A percentile compares a stretch with the other conserved stretches of the same genome.
These are phyloP conservation scores for Amphipoea lucens DNA, from an alignment of 2,888 invertebrate species.

Conservation along the genomic window DNA sequence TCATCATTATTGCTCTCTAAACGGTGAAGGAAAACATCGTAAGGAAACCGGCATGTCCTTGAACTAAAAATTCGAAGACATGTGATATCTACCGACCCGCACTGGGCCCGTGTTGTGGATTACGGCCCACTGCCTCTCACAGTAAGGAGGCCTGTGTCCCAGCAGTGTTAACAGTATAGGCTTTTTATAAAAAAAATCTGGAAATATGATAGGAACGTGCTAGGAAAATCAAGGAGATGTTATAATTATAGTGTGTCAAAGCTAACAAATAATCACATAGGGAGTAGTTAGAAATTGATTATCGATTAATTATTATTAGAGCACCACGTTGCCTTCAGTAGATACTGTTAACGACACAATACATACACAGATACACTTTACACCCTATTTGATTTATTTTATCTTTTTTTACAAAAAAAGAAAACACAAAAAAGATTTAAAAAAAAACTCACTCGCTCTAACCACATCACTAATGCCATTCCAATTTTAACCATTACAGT, in stretches of 20 bases:
- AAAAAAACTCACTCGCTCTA: background rate
- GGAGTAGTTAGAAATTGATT: constrained; percentile 15
- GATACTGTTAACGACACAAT: background rate
- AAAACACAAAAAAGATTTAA: background rate
- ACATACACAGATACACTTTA: background rate
- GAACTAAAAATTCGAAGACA: no score
- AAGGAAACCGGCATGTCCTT: no score
- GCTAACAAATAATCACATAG: background rate
- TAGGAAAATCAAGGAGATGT: background rate
- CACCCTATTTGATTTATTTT: background rate
- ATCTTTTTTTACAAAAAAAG: constrained; percentile 3
- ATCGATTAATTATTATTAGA: constrained; percentile 29
- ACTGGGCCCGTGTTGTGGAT: no score
- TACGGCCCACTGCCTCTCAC: no score
- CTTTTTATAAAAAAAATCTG: background rate
- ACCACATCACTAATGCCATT: constrained; percentile 27
- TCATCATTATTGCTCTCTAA: no score
- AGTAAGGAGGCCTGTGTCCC: no score
- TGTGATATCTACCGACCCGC: no score
- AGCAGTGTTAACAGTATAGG: no score
- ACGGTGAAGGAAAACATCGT: no score
- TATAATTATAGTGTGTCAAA: constrained; percentile 5
- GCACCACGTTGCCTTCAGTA: constrained; percentile 8
- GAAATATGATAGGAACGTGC: background rate
- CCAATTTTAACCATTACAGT: constrained; percentile 25